Evolutionary conservation across 2,888 invertebrate genomes (phyloP).

Genomic region (Hyposoter didymator): DNA sequence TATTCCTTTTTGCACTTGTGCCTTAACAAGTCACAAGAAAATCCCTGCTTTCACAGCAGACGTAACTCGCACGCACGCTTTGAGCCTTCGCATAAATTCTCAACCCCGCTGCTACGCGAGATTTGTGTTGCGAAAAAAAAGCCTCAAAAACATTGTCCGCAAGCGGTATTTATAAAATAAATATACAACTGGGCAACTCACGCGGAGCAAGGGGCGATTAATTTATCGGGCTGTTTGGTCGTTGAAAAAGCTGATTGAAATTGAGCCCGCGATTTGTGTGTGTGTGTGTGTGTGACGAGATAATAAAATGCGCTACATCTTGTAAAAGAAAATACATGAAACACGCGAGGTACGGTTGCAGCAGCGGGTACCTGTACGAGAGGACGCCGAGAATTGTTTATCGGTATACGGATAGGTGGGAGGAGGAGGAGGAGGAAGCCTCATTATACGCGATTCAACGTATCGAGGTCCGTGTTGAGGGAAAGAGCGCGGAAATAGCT

Average conservation of each 20-base stretch:
- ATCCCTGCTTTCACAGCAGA: not conserved
- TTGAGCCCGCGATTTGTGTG: too few species aligned
- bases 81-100: not conserved
- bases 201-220: too few species aligned
- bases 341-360: not conserved
- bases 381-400: conserved; percentile 28
- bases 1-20: not conserved
- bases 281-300: too few species aligned
- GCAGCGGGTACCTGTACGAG: not conserved
- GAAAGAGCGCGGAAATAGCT: conserved; percentile 6
- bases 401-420: too few species aligned
- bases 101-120: not conserved
- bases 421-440: too few species aligned
- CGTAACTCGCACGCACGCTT: not conserved
- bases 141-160: not conserved
- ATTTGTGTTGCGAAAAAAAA: not conserved
- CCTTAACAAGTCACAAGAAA: conserved; percentile 13
- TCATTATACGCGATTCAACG: too few species aligned
- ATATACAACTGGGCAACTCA: not conserved
- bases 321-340: not conserved
- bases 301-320: not conserved
- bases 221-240: not conserved
- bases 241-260: not conserved
- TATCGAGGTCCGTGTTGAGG: conserved; percentile 2
- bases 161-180: not conserved